Percentiles rank a stretch among this genome's conserved stretches.
Conservation (phyloP, 1,140 invertebrate genomes). For the Drosophila kanapiae region DNA sequence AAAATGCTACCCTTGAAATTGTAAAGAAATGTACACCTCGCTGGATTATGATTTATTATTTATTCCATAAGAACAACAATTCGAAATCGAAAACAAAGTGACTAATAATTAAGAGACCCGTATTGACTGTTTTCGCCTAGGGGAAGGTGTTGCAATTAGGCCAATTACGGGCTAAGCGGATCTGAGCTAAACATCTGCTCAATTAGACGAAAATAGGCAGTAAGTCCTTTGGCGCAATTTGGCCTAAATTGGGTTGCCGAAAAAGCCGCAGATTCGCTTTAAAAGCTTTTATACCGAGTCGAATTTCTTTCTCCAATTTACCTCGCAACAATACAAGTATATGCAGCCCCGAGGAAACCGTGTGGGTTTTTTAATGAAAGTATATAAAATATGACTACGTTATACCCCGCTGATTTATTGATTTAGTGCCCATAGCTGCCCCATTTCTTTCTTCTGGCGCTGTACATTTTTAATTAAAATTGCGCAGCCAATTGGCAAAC, state of each 20-base stretch:
- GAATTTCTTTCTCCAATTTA: neutral
- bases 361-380: slow-evolving; percentile 4
- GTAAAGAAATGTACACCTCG: neutral
- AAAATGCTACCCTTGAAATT: neutral
- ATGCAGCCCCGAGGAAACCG: neutral
- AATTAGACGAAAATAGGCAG: too few species aligned
- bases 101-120: neutral
- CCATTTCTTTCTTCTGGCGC: slow-evolving; percentile 3
- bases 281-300: neutral
- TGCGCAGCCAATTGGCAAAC: slow-evolving; percentile 63
- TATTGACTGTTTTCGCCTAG: neutral
- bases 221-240: neutral
- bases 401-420: slow-evolving; percentile 30
- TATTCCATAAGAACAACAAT: too few species aligned
- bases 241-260: neutral
- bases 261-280: neutral
- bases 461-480: slow-evolving; percentile 75
- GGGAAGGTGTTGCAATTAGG: neutral
- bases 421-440: slow-evolving; percentile 11
- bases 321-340: too few species aligned
- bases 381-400: slow-evolving; percentile 28
- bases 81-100: neutral
- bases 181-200: too few species aligned
- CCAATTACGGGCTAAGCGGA: neutral
- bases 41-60: neutral